Percentiles rank a stretch among this genome's conserved stretches.
Evolutionary conservation across 2,113 vertebrate genomes (phyloP).

Genomic region (Ageneiosus marmoratus): DNA sequence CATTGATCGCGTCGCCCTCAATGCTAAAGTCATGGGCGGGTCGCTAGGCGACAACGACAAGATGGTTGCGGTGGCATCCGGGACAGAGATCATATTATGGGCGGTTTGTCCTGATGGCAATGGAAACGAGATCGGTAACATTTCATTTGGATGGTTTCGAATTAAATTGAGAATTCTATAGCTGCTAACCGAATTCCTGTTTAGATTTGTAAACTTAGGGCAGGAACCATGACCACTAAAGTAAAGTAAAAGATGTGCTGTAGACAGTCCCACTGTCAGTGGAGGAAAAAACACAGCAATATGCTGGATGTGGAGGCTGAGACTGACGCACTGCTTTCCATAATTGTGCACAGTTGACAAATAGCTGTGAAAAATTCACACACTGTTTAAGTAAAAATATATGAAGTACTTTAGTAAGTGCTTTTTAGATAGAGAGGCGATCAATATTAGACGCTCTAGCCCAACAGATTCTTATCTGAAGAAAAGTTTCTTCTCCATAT

Average conservation of each 20-base stretch:
- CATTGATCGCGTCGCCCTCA: conserved; percentile 86
- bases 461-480: not conserved
- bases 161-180: not conserved
- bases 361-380: no score
- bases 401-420: not conserved
- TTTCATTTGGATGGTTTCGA: not conserved
- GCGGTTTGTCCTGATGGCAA: conserved; percentile 81
- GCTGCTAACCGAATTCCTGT: not conserved
- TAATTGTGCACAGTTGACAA: not conserved
- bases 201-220: not conserved
- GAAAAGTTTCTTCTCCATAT: not conserved
- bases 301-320: not conserved
- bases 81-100: conserved; percentile 88
- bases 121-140: conserved; percentile 84
- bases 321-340: not conserved
- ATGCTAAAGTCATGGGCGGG: conserved; percentile 84
- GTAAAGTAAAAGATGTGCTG: no score
- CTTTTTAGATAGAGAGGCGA: not conserved
- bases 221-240: not conserved
- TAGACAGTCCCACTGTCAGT: no score
- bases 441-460: not conserved
- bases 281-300: not conserved
- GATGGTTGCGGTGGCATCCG: conserved; percentile 87
- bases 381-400: not conserved
- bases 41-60: conserved; percentile 87